Conservation (phyloP, 2,797 vertebrate species). For the Pseudochromis fuscus region DNA sequence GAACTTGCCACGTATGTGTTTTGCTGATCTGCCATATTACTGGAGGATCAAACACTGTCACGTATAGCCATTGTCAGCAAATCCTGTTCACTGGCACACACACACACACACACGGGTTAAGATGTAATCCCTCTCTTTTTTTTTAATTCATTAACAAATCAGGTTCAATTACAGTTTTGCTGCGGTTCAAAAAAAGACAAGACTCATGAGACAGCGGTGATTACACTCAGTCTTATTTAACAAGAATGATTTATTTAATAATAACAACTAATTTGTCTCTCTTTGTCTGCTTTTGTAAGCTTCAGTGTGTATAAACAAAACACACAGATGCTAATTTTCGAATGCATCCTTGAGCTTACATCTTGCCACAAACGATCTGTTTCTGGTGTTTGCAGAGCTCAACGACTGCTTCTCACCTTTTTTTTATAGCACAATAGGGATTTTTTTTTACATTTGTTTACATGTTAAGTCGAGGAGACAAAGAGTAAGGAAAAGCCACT, state of each 20-base stretch:
- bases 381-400: too few relatives aligned
- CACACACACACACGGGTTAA: constrained; percentile 3
- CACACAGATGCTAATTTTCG: neutral
- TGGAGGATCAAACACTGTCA: constrained; percentile 38
- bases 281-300: neutral
- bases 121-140: constrained; percentile 8
- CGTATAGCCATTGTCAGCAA: constrained; percentile 35
- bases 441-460: constrained; percentile 38
- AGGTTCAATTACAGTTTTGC: constrained; percentile 8
- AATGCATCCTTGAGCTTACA: neutral
- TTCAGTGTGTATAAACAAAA: neutral
- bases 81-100: constrained; percentile 17
- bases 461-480: constrained; percentile 18
- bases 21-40: constrained; percentile 41
- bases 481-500: constrained; percentile 45
- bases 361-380: constrained; percentile 5
- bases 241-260: constrained; percentile 1
- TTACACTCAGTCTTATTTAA: neutral
- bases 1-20: constrained; percentile 27
- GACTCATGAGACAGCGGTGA: neutral
- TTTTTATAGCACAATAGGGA: too few relatives aligned
- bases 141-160: constrained; percentile 23
- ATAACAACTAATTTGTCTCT: neutral
- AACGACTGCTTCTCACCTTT: too few relatives aligned
- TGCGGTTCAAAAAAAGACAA: neutral